Base-by-base conservation (phyloP, 2,888 invertebrate genomes). In the Oasisia sp. region DNA sequence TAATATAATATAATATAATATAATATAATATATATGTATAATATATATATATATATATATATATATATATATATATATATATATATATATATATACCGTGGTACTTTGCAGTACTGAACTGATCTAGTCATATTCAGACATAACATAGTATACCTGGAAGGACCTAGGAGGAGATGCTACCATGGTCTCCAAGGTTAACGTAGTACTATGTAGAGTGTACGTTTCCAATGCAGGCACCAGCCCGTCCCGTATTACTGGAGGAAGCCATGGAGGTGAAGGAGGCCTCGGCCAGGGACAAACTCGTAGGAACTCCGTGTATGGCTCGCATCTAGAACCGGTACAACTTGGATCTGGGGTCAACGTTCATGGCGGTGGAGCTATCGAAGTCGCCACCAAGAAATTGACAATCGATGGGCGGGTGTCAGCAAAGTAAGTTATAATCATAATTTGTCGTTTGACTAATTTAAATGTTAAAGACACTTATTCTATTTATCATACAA, bases 291-390 rank as follows among this genome's bases (percentile, higher is more conserved):
- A 7, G 74, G 74, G 74, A 74, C 74, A 74, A n/a, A 19, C 74
- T 74, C 27, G 27, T 19, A 74, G 74, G 74, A 74, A 74, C 74
- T 7, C 74, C 27, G 74, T 74, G 74, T 74, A 74, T 27, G 74
- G n/a, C 19, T 74, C 74, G 74, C 74, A 74, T 74, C 27, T 27
- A 74, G 7, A 74, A 74, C 74, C 74, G 14, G 32, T n/a, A n/a
- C 45, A 44, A 5, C 32, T 91, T 19, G 91, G 91, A 14, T 91
- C 91, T 44, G 91, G 91, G 14, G 91, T 38, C 32, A 32, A 45
- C 19, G 45, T 45, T 91, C 38, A 45, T 32, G 91, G 91, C 19
- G 91, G 91, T 0, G 91, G 91, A 19, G 44, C 32, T 7, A 38
- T 91, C 27, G n/a, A 91, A 27, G 32, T 91, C 5, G 50, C 12